phyloP scores from a whole-genome alignment of 2,797 vertebrate genomes.

The Acipenser oxyrinchus region DNA sequence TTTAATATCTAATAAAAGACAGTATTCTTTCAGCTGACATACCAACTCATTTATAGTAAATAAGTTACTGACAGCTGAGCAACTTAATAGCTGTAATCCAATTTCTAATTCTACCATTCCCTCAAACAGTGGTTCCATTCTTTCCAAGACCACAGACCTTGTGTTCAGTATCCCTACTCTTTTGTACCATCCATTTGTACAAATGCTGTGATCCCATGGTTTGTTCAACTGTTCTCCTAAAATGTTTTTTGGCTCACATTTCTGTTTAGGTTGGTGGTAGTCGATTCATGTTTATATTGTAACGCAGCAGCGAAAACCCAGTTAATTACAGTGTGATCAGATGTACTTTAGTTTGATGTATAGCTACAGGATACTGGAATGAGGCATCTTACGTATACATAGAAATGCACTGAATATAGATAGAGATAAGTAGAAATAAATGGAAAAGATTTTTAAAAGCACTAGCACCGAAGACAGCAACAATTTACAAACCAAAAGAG shows the following conservation, averaged over 20 bases:
- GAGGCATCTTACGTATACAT: background rate
- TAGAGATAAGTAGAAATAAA: background rate
- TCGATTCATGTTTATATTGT: conserved; percentile 28
- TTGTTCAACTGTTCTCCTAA: conserved; percentile 30
- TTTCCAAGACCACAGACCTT: too few species aligned
- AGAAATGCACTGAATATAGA: background rate
- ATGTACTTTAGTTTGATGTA: background rate
- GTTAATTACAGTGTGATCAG: conserved; percentile 27
- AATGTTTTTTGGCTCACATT: conserved; percentile 25
- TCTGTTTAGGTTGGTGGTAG: conserved; percentile 32
- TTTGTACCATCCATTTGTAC: too few species aligned
- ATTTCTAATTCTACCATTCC: too few species aligned
- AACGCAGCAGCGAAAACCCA: background rate
- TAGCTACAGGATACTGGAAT: background rate
- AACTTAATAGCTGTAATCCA: too few species aligned
- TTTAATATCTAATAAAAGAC: too few species aligned
- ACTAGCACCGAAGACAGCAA: background rate
- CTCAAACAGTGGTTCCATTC: too few species aligned
- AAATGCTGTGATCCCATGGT: conserved; percentile 16
- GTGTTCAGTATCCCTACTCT: too few species aligned
- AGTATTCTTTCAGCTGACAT: too few species aligned
- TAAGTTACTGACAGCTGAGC: too few species aligned
- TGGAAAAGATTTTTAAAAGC: background rate
- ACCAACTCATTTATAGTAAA: too few species aligned
- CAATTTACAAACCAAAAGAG: background rate